Conservation (phyloP, 2,888 invertebrate genomes). For the Eilema caniola region DNA sequence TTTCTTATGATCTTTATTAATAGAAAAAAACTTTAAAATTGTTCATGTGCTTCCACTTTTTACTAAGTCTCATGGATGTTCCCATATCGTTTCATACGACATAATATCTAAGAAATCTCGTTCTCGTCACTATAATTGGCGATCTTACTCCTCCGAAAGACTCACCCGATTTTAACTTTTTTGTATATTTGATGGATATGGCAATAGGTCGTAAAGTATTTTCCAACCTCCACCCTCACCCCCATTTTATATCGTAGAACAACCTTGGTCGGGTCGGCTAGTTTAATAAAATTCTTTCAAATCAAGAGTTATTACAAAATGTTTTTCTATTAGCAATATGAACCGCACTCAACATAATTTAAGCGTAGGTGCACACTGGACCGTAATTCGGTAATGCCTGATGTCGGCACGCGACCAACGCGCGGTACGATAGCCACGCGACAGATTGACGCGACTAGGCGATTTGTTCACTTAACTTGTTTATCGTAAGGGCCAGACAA, state of each 20-base stretch:
- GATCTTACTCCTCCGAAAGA: too few relatives aligned
- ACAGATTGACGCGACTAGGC: constrained; percentile 74
- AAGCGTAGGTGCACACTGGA: constrained; percentile 76
- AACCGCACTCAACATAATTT: constrained; percentile 70
- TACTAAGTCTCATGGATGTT: background rate
- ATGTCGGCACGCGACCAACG: constrained; percentile 69
- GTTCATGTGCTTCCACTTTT: too few relatives aligned
- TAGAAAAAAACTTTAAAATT: background rate
- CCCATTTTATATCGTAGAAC: too few relatives aligned
- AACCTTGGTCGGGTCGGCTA: background rate
- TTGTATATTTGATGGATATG: too few relatives aligned
- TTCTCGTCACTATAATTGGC: too few relatives aligned
- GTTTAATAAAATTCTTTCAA: background rate
- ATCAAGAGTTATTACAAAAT: constrained; percentile 1
- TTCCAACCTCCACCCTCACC: too few relatives aligned
- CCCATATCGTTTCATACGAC: background rate
- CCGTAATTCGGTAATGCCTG: constrained; percentile 83
- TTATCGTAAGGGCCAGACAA: constrained; percentile 72
- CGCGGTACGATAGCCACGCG: constrained; percentile 73
- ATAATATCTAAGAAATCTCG: too few relatives aligned
- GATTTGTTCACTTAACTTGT: constrained; percentile 84
- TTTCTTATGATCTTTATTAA: background rate
- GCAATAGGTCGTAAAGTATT: too few relatives aligned
- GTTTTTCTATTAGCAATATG: constrained; percentile 63
- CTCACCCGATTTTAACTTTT: too few relatives aligned